Evolutionary conservation across 2,113 vertebrate species (phyloP).

Genomic region (Poicephalus meyeri): DNA sequence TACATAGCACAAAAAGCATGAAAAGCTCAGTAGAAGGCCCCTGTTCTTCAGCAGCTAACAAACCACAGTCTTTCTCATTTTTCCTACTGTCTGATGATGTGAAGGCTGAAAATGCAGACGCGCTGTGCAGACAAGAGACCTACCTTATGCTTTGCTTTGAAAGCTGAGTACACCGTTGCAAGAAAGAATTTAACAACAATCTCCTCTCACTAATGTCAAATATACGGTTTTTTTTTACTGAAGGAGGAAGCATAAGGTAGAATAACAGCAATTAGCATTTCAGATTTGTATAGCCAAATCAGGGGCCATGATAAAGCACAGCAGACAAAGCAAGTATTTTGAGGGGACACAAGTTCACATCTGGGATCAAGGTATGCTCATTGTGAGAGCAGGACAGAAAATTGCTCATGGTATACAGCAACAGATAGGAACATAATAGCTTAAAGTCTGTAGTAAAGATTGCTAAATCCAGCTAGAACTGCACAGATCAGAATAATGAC

Average conservation of each 20-base stretch:
- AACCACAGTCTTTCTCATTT: not conserved
- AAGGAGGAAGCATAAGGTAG: not conserved
- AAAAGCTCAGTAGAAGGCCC: conserved; percentile 29
- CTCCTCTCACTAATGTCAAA: not conserved
- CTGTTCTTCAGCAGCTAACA: not conserved
- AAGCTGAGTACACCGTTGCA: not conserved
- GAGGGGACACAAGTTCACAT: not conserved
- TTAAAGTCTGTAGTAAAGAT: not conserved
- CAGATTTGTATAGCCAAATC: not conserved
- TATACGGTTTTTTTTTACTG: not conserved
- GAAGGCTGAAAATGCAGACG: not conserved
- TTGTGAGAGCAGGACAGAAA: not conserved
- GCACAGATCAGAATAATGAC: not conserved
- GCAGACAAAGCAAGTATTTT: not conserved
- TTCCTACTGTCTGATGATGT: not conserved
- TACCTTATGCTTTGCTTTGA: not conserved
- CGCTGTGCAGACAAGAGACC: not conserved
- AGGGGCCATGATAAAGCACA: not conserved
- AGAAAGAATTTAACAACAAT: not conserved
- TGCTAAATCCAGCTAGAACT: not conserved
- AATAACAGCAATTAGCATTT: not conserved
- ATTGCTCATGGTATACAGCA: not conserved
- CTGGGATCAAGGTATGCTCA: not conserved
- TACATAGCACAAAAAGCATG: conserved; percentile 12
- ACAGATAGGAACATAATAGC: not conserved